These are phyloP conservation scores for Drosophila trapezifrons DNA, from an alignment of 1,140 invertebrate species.

Conservation along the genomic window DNA sequence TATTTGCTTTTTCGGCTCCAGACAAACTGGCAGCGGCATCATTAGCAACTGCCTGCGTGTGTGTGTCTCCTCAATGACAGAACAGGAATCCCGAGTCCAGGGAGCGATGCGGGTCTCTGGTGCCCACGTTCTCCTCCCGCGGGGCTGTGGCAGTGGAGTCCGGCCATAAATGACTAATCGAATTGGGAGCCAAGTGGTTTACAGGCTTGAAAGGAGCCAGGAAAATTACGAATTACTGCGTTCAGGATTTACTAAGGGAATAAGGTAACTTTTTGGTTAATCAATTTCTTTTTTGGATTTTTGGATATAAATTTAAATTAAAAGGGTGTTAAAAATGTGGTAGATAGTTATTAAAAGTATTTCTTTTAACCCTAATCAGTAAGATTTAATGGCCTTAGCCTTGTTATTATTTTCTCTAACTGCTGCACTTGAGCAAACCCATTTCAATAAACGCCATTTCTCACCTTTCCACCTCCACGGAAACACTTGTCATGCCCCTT, in stretches of 20 bases:
- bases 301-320: background rate
- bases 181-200: constrained; percentile 63
- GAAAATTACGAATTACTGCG: constrained; percentile 3
- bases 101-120: constrained; percentile 41
- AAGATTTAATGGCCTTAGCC: background rate
- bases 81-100: constrained; percentile 34
- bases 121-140: background rate
- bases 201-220: constrained; percentile 11
- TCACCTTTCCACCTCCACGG: background rate
- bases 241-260: background rate
- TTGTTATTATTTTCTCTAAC: background rate
- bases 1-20: constrained; percentile 43
- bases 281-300: background rate
- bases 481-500: constrained; percentile 17
- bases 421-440: background rate
- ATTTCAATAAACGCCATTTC: constrained; percentile 8
- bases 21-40: constrained; percentile 79
- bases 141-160: constrained; percentile 3
- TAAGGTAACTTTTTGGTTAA: background rate
- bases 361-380: no score
- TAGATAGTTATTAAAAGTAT: no score
- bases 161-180: constrained; percentile 64
- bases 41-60: constrained; percentile 63
- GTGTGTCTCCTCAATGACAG: constrained; percentile 54
- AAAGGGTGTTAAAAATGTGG: background rate